A percentile compares a stretch with the other conserved stretches of the same genome.
Evolutionary conservation across 2,888 invertebrate genomes (phyloP).

Genomic region (Quadriops clusia): DNA sequence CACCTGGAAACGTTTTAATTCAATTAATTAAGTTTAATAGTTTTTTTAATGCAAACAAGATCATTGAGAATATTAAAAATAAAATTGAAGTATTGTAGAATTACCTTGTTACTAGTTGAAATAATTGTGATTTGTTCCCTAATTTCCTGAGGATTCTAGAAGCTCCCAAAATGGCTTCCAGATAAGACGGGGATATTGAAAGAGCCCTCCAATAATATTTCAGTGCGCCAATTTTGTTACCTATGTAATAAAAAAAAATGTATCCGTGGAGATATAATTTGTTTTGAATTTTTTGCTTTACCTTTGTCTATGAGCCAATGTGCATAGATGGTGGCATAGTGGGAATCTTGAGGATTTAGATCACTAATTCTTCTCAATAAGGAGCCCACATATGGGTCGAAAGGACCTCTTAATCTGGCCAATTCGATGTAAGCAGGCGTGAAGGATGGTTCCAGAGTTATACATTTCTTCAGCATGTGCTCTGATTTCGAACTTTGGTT

Average conservation of each 20-base stretch:
- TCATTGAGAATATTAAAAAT: background rate
- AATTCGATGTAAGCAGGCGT: slow-evolving; percentile 58
- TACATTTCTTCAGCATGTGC: slow-evolving; percentile 56
- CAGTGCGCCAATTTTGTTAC: slow-evolving; percentile 41
- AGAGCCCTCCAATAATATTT: slow-evolving; percentile 45
- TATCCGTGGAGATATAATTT: no score
- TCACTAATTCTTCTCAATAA: slow-evolving; percentile 51
- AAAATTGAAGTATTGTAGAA: slow-evolving; percentile 1
- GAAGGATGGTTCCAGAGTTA: slow-evolving; percentile 53
- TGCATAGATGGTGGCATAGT: slow-evolving; percentile 58
- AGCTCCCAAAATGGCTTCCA: slow-evolving; percentile 46
- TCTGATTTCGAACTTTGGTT: slow-evolving; percentile 54
- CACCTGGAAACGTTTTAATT: slow-evolving; percentile 38
- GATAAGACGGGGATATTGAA: slow-evolving; percentile 42
- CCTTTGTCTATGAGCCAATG: slow-evolving; percentile 58
- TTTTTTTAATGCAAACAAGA: slow-evolving; percentile 6
- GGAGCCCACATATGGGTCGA: slow-evolving; percentile 43
- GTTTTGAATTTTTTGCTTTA: slow-evolving; percentile 30
- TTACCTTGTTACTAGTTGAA: slow-evolving; percentile 55
- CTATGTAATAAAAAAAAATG: slow-evolving; percentile 36
- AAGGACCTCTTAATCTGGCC: slow-evolving; percentile 44
- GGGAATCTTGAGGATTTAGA: slow-evolving; percentile 55
- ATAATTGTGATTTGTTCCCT: slow-evolving; percentile 53
- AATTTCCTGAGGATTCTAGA: slow-evolving; percentile 47
- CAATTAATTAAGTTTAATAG: no score